Evolutionary conservation across 2,888 invertebrate species (phyloP).

Genomic region (Tortricodes alternella): DNA sequence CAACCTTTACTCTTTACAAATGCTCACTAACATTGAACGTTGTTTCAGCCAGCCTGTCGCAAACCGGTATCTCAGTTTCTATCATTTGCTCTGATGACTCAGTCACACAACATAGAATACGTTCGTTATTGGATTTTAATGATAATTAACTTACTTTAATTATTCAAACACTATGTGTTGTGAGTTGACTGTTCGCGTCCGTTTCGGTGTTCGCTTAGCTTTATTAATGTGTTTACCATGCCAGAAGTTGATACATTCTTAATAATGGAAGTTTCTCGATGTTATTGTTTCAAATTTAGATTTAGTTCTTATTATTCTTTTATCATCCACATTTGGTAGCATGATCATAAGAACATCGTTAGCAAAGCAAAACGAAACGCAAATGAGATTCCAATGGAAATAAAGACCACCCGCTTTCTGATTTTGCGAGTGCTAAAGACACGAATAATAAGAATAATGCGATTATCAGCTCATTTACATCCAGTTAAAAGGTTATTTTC

Average conservation of each 20-base stretch:
- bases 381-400: not conserved
- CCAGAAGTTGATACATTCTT: no score
- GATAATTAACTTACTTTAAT: slow-evolving; percentile 20
- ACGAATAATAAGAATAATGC: not conserved
- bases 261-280: not conserved
- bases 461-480: slow-evolving; percentile 6
- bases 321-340: not conserved
- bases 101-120: slow-evolving; percentile 31
- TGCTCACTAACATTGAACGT: slow-evolving; percentile 41
- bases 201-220: not conserved
- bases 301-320: not conserved
- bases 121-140: slow-evolving; percentile 6
- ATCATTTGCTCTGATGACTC: slow-evolving; percentile 55
- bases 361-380: not conserved
- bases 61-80: slow-evolving; percentile 45
- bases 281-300: not conserved
- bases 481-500: not conserved
- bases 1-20: slow-evolving; percentile 63
- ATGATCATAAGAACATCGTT: slow-evolving; percentile 5
- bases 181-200: slow-evolving; percentile 14
- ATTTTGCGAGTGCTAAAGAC: not conserved
- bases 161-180: slow-evolving; percentile 5
- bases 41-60: no score
- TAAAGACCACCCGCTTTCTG: slow-evolving; percentile 5
- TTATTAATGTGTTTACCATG: not conserved